Percentiles rank a stretch among this genome's conserved stretches.
These are phyloP conservation scores for Trypoxylus dichotomus DNA, from an alignment of 1,140 invertebrate genomes.

Conservation along the genomic window DNA sequence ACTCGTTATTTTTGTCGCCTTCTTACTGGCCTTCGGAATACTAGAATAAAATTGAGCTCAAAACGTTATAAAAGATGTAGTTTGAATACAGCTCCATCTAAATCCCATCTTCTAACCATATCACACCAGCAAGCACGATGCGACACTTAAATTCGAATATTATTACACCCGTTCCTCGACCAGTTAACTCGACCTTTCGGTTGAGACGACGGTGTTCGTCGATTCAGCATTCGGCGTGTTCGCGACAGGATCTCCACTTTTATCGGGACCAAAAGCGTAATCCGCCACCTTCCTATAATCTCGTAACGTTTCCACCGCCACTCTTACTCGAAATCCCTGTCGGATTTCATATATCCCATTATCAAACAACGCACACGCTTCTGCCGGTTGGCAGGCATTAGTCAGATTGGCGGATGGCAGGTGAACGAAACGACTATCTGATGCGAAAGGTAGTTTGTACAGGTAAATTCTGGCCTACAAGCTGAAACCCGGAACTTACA, in stretches of 20 bases:
- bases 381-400: not conserved
- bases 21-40: too few species aligned
- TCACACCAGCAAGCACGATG: too few species aligned
- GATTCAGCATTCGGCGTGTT: not conserved
- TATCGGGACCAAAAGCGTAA: not conserved
- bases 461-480: too few species aligned
- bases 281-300: not conserved
- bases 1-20: too few species aligned
- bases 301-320: not conserved
- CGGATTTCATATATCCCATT: not conserved
- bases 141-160: too few species aligned
- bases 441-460: not conserved
- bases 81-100: not conserved
- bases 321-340: not conserved
- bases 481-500: too few species aligned
- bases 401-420: not conserved
- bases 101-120: not conserved
- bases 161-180: too few species aligned
- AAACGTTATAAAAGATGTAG: not conserved
- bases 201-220: not conserved
- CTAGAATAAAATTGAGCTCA: too few species aligned
- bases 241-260: not conserved
- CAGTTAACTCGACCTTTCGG: not conserved
- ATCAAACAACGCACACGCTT: not conserved
- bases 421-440: not conserved